Evolutionary conservation across 1,140 invertebrate species (phyloP).

Genomic region (Caenorhabditis briggsae): DNA sequence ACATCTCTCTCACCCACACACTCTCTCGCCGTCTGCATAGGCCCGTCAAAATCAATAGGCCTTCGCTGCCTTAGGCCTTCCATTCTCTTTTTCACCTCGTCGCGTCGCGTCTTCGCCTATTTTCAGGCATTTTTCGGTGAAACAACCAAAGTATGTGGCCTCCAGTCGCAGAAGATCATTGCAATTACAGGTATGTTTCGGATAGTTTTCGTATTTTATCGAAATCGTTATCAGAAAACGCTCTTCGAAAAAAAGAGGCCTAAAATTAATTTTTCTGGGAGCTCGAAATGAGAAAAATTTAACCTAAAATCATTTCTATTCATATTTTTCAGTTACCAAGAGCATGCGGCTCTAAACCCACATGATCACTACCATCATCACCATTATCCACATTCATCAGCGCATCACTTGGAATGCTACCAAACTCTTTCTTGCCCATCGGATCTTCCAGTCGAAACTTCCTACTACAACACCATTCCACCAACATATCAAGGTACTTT

Average conservation of each 20-base stretch:
- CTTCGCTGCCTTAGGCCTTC: conserved; percentile 42
- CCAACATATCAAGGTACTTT: conserved; percentile 25
- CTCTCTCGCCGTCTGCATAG: background rate
- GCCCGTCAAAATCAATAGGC: conserved; percentile 52
- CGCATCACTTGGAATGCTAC: conserved; percentile 31
- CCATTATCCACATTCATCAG: conserved; percentile 38
- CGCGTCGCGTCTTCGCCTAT: background rate
- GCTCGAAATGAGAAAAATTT: background rate
- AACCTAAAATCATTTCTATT: background rate
- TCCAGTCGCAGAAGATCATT: conserved; percentile 15
- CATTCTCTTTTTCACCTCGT: background rate
- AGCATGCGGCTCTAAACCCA: conserved; percentile 1
- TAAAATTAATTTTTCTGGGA: background rate
- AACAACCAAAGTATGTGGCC: conserved; percentile 14
- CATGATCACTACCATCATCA: conserved; percentile 32
- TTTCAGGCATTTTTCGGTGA: conserved; percentile 32
- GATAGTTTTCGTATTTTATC: too few species aligned
- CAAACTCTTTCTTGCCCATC: conserved; percentile 39
- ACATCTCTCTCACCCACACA: background rate
- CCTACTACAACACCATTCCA: conserved; percentile 23
- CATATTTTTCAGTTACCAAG: conserved; percentile 7
- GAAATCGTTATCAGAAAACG: background rate
- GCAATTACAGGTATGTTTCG: conserved; percentile 44
- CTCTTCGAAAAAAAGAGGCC: too few species aligned
- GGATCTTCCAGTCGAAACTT: conserved; percentile 36